Conservation (phyloP, 2,888 invertebrate genomes). For the Choristoneura rosaceana region DNA sequence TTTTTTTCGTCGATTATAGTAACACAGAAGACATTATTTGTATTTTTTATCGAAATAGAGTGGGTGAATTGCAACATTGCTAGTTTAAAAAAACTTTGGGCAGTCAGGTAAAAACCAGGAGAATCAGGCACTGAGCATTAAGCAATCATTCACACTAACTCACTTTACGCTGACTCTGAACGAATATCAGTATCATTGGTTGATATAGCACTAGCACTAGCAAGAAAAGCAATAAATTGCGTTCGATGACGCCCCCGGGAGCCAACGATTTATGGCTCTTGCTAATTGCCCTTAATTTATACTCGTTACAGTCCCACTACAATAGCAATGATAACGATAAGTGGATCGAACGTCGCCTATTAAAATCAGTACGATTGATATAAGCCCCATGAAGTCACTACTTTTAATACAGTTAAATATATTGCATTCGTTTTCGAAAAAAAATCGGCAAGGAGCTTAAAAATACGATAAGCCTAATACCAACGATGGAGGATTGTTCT, state of each 20-base stretch:
- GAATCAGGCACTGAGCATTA: no score
- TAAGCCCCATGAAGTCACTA: not conserved
- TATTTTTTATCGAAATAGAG: no score
- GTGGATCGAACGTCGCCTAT: not conserved
- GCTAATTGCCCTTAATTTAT: conserved; percentile 77
- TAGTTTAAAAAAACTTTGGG: no score
- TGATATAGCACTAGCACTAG: conserved; percentile 34
- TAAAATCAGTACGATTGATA: not conserved
- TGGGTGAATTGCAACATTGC: no score
- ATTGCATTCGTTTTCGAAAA: no score
- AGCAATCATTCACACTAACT: no score
- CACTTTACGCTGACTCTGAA: not conserved
- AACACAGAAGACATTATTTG: no score
- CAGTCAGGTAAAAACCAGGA: no score
- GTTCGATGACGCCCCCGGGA: conserved; percentile 74
- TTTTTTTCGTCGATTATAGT: no score
- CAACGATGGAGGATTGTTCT: no score
- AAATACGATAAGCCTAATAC: no score
- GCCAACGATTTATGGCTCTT: conserved; percentile 68
- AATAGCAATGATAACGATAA: conserved; percentile 3
- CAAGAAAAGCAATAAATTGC: conserved; percentile 74
- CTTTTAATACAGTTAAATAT: not conserved
- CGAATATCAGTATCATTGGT: not conserved
- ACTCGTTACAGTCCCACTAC: conserved; percentile 44
- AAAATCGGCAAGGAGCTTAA: no score